Evolutionary conservation across 2,797 vertebrate species (phyloP), one percentile per base, ranked within the genome.

Genomic region (Benthosema pterotum): DNA sequence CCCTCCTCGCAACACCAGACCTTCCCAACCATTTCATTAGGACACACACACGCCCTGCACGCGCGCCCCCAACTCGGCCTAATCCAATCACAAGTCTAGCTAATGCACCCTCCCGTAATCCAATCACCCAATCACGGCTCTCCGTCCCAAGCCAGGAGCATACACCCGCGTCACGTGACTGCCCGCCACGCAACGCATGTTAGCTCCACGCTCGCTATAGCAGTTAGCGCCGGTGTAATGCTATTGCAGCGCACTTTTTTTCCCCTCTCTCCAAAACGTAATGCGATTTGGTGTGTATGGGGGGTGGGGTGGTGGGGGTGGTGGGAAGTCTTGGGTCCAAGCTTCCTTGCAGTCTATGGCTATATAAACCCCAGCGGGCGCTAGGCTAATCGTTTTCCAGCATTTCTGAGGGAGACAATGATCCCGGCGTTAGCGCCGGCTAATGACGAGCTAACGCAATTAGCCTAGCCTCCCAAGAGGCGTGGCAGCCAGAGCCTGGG

Each of bases 381-480:
- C 82, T 62, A 62, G 67, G 77, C 91, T 92, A 93, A 93, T 93
- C 92, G 91, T 86, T 93, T 93, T 92, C 86, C 85, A 88, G 82
- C 91, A 89, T 93, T 93, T 93, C 89, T 87, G 65, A 84, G 90
- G 88, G 91, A 93, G 92, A 92, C 89, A 91, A 93, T 93, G 92
- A 93, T 93, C 90, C 91, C 86, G 42, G 90, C 82, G 92, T 93
- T 93, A 92, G 92, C 88, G 80, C 83, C 62, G 86, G 86, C 90
- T 93, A 93, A 93, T 93, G 92, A 93, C 86, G 83, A 84, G 79
- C 90, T 93, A 93, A 93, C 88, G 80, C 83, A 85, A 93, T 93
- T 91, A 89, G 79, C 83, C 65, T 77, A 59, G 83, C 69, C 80
- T 91, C 85, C 85, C 83, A 52, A 71, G 90, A 87, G 88, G 75